Base-by-base conservation (phyloP, 2,888 invertebrate species). In the Hesperia comma region DNA sequence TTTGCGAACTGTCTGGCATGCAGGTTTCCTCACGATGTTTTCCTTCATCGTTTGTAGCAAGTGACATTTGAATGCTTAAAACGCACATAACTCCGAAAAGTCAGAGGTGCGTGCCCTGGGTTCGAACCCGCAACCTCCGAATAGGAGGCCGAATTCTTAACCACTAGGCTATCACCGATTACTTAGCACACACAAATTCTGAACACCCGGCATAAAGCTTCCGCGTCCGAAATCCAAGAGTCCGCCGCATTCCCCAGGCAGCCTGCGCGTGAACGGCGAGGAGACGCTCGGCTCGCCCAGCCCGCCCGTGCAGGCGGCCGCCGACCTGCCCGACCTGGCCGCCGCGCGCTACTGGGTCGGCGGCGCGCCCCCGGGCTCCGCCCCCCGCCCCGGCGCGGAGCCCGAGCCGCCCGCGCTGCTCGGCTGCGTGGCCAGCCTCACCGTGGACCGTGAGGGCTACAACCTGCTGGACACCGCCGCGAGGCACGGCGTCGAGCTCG, bases 361-460 rank as follows among this genome's bases (percentile, higher is more conserved):
- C 1, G 99, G 99, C 0, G 93, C 96, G 2, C 96, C 98, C 5
- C 97, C 98, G 1, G 96, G 95, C 2, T 69, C 69, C 32, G 75
- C 98, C 5, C 97, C 98, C 1, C 96, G 95, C 2, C 69, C 69
- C 32, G 75, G 2, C 37, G 10, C 85, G 19, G 82, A 58, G 71
- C 84, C 68, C 75, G 82, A 58, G 71, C 84, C 68, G 7, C 80
- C 83, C 1, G 74, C 96, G 0, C 95, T 97, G 84, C 93, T 97
- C 61, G 98, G 98, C n/a, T 98, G 97, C 79, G 94, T 98, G 92
- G 95, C 95, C 58, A 96, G 95, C 68, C 93, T 98, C 2, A 94
- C 95, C 49, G 94, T 97, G 8, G 95, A 95, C 76, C 87, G 95
- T 60, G 94, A 96, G 78, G 94, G 95, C 0, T 96, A 96, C 75